Conservation (phyloP, 2,888 invertebrate species). For the Acleris literana region DNA sequence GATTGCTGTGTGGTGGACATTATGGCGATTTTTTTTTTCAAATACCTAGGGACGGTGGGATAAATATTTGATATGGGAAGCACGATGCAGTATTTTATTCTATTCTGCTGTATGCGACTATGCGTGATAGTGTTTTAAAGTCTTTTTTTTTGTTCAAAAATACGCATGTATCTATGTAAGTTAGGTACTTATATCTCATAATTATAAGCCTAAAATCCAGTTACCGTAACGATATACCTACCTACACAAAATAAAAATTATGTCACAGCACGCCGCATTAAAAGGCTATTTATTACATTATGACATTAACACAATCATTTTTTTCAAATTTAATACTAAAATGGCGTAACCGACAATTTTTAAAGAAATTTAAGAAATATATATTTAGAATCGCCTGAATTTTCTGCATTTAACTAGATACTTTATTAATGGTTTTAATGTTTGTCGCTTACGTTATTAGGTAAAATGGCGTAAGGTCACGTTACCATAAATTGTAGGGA, state of each 20-base stretch:
- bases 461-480: constrained; percentile 65
- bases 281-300: constrained; percentile 6
- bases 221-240: neutral
- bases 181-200: too few relatives aligned
- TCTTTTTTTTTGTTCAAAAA: too few relatives aligned
- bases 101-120: too few relatives aligned
- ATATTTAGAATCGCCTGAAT: neutral
- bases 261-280: constrained; percentile 22
- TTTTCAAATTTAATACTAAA: neutral
- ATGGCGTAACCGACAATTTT: neutral
- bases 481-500: constrained; percentile 76
- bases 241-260: constrained; percentile 3
- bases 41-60: too few relatives aligned
- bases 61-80: too few relatives aligned
- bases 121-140: too few relatives aligned
- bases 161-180: too few relatives aligned
- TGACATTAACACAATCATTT: neutral
- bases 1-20: constrained; percentile 18
- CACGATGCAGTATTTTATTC: too few relatives aligned
- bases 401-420: neutral
- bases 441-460: constrained; percentile 36
- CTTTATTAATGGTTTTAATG: neutral
- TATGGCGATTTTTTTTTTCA: neutral
- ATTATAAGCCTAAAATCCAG: too few relatives aligned
- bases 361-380: neutral